Evolutionary conservation across 2,888 invertebrate genomes (phyloP).

Genomic region (Dolichopus griseipennis): DNA sequence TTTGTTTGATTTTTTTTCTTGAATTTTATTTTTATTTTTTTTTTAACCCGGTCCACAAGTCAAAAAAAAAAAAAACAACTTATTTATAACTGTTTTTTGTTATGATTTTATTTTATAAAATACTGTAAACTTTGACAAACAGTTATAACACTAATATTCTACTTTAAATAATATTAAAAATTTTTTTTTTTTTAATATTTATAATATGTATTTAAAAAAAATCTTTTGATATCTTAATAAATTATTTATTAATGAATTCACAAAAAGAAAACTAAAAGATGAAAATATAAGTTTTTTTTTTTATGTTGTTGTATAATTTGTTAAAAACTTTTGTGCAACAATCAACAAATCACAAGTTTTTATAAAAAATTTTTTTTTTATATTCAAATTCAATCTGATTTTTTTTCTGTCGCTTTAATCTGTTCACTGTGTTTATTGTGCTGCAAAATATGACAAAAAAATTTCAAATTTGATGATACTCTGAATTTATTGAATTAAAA

Average conservation of each 20-base stretch:
- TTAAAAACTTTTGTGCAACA: constrained; percentile 3
- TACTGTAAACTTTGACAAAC: too few relatives aligned
- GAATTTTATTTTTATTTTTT: background rate
- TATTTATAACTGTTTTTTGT: background rate
- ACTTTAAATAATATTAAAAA: background rate
- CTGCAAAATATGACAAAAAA: too few relatives aligned
- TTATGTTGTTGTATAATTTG: background rate
- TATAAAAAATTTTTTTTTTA: too few relatives aligned
- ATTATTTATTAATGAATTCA: background rate
- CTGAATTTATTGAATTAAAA: too few relatives aligned
- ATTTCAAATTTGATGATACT: too few relatives aligned
- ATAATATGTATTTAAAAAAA: background rate
- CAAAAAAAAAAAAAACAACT: background rate
- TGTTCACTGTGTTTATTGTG: too few relatives aligned
- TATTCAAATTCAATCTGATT: too few relatives aligned
- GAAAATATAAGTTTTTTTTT: background rate
- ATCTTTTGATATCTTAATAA: background rate
- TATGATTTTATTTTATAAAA: background rate
- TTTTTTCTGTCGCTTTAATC: too few relatives aligned
- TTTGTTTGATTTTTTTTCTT: too few relatives aligned
- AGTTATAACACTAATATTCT: too few relatives aligned
- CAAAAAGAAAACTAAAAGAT: too few relatives aligned
- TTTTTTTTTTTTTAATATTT: background rate
- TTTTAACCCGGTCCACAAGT: background rate
- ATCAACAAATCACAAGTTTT: background rate